Percentiles rank a stretch among this genome's conserved stretches.
Conservation (phyloP, 2,888 invertebrate species). For the Drosophila diplacantha region DNA sequence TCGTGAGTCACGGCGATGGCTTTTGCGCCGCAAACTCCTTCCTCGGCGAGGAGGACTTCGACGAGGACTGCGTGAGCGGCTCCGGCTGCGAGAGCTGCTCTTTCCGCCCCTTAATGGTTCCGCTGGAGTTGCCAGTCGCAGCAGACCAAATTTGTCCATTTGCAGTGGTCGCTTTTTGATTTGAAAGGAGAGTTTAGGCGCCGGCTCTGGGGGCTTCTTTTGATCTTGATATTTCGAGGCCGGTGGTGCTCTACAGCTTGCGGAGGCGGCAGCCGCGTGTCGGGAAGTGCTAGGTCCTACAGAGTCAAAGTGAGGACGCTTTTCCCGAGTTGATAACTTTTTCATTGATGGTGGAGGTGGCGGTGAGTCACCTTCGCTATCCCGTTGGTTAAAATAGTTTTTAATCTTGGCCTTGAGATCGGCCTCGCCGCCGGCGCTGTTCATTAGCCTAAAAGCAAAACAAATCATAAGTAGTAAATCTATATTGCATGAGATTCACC, state of each 20-base stretch:
- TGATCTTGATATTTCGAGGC: conserved; percentile 37
- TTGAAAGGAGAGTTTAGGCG: conserved; percentile 73
- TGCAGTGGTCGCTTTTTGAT: conserved; percentile 77
- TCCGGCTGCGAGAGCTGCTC: conserved; percentile 59
- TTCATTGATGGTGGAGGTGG: conserved; percentile 59
- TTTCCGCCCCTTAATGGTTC: conserved; percentile 2
- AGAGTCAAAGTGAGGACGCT: conserved; percentile 10
- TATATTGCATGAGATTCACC: neutral
- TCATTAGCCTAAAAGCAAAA: conserved; percentile 54
- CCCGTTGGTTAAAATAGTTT: conserved; percentile 51
- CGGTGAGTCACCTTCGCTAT: conserved; percentile 49
- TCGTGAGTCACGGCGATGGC: conserved; percentile 77
- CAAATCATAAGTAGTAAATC: conserved; percentile 6
- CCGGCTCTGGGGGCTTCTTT: conserved; percentile 23
- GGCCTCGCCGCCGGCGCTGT: conserved; percentile 77
- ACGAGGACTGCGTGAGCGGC: conserved; percentile 35
- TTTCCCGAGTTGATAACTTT: neutral
- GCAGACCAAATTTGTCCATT: conserved; percentile 85
- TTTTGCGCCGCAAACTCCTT: conserved; percentile 23
- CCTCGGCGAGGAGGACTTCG: conserved; percentile 4
- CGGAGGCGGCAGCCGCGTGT: conserved; percentile 45
- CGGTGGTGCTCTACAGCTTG: conserved; percentile 36
- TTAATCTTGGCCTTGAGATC: conserved; percentile 67
- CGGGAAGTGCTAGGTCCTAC: conserved; percentile 61
- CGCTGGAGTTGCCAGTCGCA: conserved; percentile 82